Evolutionary conservation across 2,888 invertebrate genomes (phyloP).

Genomic region (Hydriomena furcata): DNA sequence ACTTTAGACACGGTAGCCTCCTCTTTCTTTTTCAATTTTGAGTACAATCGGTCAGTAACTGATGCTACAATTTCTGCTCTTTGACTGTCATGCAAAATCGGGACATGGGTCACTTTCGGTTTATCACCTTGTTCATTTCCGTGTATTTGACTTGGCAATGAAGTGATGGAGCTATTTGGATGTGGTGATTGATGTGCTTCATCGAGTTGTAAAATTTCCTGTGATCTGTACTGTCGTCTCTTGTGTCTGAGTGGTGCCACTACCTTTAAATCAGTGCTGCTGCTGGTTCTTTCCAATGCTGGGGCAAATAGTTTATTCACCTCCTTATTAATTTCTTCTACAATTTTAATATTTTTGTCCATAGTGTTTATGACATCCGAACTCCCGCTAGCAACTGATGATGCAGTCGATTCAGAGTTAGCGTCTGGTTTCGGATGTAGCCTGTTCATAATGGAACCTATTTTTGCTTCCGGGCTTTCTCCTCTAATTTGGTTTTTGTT

Average conservation of each 20-base stretch:
- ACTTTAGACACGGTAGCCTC: conserved; percentile 69
- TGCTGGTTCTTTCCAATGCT: conserved; percentile 69
- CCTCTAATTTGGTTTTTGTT: conserved; percentile 31
- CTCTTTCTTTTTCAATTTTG: conserved; percentile 81
- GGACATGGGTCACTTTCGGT: conserved; percentile 49
- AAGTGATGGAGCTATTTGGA: conserved; percentile 39
- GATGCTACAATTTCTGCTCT: conserved; percentile 88
- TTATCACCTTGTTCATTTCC: conserved; percentile 46
- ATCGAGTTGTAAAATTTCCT: conserved; percentile 67
- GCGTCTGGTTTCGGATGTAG: conserved; percentile 54
- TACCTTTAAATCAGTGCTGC: conserved; percentile 70
- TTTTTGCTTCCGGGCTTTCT: conserved; percentile 45
- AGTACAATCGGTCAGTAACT: conserved; percentile 87
- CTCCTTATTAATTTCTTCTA: conserved; percentile 66
- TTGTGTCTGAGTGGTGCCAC: conserved; percentile 66
- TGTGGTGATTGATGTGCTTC: conserved; percentile 38
- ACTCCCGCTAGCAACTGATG: conserved; percentile 64
- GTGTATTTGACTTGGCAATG: conserved; percentile 48
- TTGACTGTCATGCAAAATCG: conserved; percentile 73
- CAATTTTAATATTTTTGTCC: conserved; percentile 57
- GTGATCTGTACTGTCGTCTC: conserved; percentile 72
- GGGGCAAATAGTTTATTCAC: conserved; percentile 72
- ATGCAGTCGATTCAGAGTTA: conserved; percentile 58
- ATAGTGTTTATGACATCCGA: conserved; percentile 61
- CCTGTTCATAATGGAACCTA: conserved; percentile 70